These are phyloP conservation scores for Trichopria drosophilae DNA, from an alignment of 2,888 invertebrate genomes.

Conservation along the genomic window DNA sequence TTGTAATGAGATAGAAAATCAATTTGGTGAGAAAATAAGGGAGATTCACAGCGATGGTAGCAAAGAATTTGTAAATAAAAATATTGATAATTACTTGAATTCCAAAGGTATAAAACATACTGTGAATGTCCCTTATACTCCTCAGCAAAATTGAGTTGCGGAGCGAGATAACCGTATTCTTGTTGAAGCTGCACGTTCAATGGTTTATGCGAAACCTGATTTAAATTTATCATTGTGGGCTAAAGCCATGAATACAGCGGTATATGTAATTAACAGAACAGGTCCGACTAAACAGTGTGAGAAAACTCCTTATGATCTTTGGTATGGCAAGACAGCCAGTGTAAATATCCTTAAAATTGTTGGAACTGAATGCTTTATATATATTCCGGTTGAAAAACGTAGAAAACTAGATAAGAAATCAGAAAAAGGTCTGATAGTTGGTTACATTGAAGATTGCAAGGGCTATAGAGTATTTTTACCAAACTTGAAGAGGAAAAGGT, in stretches of 20 bases:
- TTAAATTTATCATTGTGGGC: conserved; percentile 29
- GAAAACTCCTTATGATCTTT: conserved; percentile 31
- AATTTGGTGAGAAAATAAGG: conserved; percentile 32
- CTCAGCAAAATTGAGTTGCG: conserved; percentile 29
- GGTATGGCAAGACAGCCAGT: conserved; percentile 17
- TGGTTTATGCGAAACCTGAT: conserved; percentile 32
- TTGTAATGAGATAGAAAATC: conserved; percentile 23
- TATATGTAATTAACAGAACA: conserved; percentile 28
- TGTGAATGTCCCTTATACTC: conserved; percentile 25
- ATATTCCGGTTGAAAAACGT: conserved; percentile 17
- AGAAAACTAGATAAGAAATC: conserved; percentile 18
- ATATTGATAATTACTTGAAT: conserved; percentile 19
- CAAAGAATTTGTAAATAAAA: conserved; percentile 32
- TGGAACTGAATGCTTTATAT: conserved; percentile 29
- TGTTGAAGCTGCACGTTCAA: conserved; percentile 26
- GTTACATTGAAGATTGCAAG: conserved; percentile 16
- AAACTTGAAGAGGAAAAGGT: too few relatives aligned
- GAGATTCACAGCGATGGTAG: conserved; percentile 35
- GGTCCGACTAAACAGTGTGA: conserved; percentile 14
- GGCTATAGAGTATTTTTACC: conserved; percentile 20
- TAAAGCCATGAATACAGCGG: conserved; percentile 30
- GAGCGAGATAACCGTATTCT: conserved; percentile 30
- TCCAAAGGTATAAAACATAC: conserved; percentile 32
- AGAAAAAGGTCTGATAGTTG: conserved; percentile 14
- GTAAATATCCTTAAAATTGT: conserved; percentile 28